These are phyloP conservation scores for Cryptocephalus moraei DNA, from an alignment of 2,888 invertebrate species.

Conservation along the genomic window DNA sequence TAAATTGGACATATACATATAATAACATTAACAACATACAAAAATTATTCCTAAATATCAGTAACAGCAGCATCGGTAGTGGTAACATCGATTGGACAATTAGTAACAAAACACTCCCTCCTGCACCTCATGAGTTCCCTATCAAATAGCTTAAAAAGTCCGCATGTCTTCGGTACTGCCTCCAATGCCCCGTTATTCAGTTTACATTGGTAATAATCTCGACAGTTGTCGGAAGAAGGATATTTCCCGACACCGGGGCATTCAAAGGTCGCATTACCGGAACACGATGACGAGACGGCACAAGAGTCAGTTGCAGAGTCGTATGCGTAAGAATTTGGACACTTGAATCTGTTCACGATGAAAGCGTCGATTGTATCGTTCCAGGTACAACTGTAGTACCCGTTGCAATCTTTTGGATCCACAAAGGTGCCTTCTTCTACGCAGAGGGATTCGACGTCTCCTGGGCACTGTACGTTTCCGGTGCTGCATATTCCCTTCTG, in stretches of 20 bases:
- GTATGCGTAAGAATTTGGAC: constrained; percentile 33
- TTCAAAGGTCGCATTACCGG: not conserved
- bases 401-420: constrained; percentile 41
- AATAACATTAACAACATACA: too few species aligned
- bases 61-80: not conserved
- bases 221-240: not conserved
- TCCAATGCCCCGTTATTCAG: not conserved
- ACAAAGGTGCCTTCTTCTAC: constrained; percentile 37
- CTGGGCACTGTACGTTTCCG: constrained; percentile 26
- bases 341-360: constrained; percentile 41
- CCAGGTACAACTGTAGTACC: constrained; percentile 45
- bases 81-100: not conserved
- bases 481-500: constrained; percentile 21
- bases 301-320: constrained; percentile 31
- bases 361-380: constrained; percentile 41
- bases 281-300: constrained; percentile 7
- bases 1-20: too few species aligned
- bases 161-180: not conserved
- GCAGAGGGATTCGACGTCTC: constrained; percentile 22
- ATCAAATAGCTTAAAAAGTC: constrained; percentile 30
- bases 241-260: not conserved
- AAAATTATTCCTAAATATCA: constrained; percentile 22
- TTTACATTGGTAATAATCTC: not conserved
- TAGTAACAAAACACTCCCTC: constrained; percentile 20
- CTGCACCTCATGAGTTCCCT: constrained; percentile 22